These are phyloP conservation scores for Thalassoma bifasciatum DNA, from an alignment of 2,113 vertebrate species.

Conservation along the genomic window DNA sequence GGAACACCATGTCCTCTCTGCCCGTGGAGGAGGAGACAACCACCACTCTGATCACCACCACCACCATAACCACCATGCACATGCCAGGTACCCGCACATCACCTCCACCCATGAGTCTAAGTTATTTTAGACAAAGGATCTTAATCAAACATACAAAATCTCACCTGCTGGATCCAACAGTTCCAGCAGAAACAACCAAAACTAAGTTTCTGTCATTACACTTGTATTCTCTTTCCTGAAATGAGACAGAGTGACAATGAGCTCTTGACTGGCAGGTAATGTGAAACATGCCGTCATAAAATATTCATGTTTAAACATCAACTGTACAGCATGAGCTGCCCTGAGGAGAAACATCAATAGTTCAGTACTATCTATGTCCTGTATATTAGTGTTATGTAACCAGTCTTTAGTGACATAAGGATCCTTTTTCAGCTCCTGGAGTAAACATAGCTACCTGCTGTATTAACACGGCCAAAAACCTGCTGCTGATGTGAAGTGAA, in stretches of 20 bases:
- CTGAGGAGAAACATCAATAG: background rate
- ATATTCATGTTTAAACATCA: conserved; percentile 15
- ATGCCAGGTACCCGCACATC: conserved; percentile 84
- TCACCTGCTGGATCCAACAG: background rate
- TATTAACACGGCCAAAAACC: background rate
- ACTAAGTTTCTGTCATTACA: conserved; percentile 1
- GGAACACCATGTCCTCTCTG: conserved; percentile 74
- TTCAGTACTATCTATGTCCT: background rate
- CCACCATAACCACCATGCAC: conserved; percentile 93
- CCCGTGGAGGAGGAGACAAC: conserved; percentile 91
- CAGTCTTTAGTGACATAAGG: background rate
- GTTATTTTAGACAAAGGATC: background rate
- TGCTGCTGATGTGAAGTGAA: background rate
- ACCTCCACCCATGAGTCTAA: background rate
- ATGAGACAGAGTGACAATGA: conserved; percentile 22
- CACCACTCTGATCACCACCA: conserved; percentile 92
- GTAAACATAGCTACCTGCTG: conserved; percentile 1
- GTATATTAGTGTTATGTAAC: background rate
- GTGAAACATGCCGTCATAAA: conserved; percentile 20
- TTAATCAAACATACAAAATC: background rate
- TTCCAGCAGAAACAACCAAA: background rate
- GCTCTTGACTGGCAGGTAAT: conserved; percentile 35
- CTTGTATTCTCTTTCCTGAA: background rate
- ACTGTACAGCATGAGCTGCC: background rate
- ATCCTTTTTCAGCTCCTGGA: background rate